Base-by-base conservation (phyloP, 2,888 invertebrate species). In the Cenopis cana region DNA sequence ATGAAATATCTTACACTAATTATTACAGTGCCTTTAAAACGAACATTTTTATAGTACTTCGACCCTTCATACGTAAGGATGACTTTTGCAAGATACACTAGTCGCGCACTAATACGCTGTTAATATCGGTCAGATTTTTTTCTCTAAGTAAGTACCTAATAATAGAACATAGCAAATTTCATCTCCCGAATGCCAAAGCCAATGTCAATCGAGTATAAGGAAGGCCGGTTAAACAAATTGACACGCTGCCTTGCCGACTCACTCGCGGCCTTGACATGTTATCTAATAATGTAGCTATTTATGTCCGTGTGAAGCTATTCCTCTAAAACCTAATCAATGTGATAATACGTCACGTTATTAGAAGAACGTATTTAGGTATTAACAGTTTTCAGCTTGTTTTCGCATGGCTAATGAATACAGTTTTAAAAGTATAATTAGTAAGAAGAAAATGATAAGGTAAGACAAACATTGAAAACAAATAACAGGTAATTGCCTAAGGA, bases 201-300 rank as follows among this genome's bases (percentile, higher is more conserved):
- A 61, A 54, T 61, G 60, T 61, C 68, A 41, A 54, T 10, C 14
- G 41, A 38, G 38, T 64, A 64, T 24, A 64, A 38, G 64, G 64
- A 64, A 64, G 59, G 38, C 46, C 54, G 60, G 50, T 61, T 59
- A 33, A 60, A 61, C 68, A 68, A 61, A 68, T 54, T 62, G 62
- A 49, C 69, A 59, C 9, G 56, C 46, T 29, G 46, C 29, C 60
- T 52, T 55, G 55, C 64, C 64, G 52, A 55, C 18, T 38, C 24
- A 24, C 18, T 17, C 41, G 33, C 36, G 38, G n/a, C 69, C 64
- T 65, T 69, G 69, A 69, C 69, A 69, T 61, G 38, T 65, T 69
- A 65, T 69, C 69, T 69, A 57, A 52, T 69, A 57, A 52, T 54
- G 54, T 24, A 38, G 50, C 36, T 33, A 59, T 59, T 68, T 50